A percentile compares a stretch with the other conserved stretches of the same genome.
Evolutionary conservation across 2,797 vertebrate species (phyloP).

Genomic region (Hydrolagus colliei): DNA sequence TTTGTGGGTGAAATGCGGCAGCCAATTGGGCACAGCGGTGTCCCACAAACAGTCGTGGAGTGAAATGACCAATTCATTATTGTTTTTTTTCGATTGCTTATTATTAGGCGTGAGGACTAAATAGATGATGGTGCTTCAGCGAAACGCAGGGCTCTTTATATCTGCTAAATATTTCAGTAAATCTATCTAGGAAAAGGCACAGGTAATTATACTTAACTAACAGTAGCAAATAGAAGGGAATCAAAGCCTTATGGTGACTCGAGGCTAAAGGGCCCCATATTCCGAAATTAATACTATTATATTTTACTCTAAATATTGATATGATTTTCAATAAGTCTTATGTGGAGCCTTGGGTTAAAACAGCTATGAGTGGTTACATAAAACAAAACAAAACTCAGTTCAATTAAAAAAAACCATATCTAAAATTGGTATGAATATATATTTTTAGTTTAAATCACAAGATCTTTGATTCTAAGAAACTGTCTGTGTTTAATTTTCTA

Average conservation of each 20-base stretch:
- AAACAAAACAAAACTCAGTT: neutral
- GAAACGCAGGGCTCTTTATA: neutral
- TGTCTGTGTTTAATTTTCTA: neutral
- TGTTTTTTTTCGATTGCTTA: no score
- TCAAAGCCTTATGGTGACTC: neutral
- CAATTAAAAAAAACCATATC: no score
- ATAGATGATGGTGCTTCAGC: neutral
- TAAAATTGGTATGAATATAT: neutral
- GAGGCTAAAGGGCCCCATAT: neutral
- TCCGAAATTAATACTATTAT: neutral
- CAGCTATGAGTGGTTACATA: neutral
- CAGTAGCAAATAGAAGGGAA: neutral
- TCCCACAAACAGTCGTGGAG: no score
- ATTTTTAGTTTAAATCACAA: neutral
- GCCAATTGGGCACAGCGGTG: no score
- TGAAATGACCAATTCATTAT: no score
- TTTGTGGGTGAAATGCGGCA: no score
- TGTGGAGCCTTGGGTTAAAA: neutral
- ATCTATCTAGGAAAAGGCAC: slow-evolving; percentile 6
- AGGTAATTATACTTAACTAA: neutral
- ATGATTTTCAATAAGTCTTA: neutral
- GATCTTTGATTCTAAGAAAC: neutral
- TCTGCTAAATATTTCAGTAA: neutral
- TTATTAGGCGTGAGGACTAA: neutral
- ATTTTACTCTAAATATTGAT: neutral